These are phyloP conservation scores for Scaptomyza hsui DNA, from an alignment of 1,140 invertebrate genomes.

Conservation along the genomic window DNA sequence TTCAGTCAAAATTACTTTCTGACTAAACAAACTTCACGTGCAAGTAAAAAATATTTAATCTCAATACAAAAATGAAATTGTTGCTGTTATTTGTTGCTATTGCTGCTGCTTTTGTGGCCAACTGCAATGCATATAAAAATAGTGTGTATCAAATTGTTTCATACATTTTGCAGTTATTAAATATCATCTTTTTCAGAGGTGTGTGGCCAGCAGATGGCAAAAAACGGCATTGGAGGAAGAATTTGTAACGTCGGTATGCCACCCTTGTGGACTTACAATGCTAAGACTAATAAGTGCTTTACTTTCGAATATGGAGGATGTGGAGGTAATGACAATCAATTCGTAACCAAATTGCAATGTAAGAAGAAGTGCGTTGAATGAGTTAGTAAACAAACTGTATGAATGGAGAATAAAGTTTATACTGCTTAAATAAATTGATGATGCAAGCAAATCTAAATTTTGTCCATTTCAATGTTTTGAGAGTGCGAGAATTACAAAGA, in stretches of 20 bases:
- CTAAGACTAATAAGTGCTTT: constrained; percentile 87
- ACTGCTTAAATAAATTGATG: too few relatives aligned
- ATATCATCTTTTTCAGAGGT: constrained; percentile 5
- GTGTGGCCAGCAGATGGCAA: constrained; percentile 33
- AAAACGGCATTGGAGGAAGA: too few relatives aligned
- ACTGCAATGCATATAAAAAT: constrained; percentile 22
- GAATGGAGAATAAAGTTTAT: too few relatives aligned
- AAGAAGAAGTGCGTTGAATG: neutral
- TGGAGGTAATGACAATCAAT: too few relatives aligned
- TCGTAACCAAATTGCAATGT: too few relatives aligned
- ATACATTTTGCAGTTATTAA: neutral
- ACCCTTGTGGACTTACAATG: constrained; percentile 87
- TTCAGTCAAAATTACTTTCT: neutral
- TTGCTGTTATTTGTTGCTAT: constrained; percentile 7
- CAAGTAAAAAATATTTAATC: too few relatives aligned
- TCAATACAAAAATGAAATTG: too few relatives aligned
- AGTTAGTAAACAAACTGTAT: too few relatives aligned
- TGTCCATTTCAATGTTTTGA: too few relatives aligned
- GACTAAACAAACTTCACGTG: too few relatives aligned
- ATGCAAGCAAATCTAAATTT: too few relatives aligned
- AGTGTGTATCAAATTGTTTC: constrained; percentile 5
- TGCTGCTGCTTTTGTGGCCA: constrained; percentile 12
- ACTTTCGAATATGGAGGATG: constrained; percentile 90
- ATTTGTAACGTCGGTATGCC: constrained; percentile 36
- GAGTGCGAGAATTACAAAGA: neutral